Conservation (phyloP, 2,797 vertebrate genomes). For the Galaxias olidus region DNA sequence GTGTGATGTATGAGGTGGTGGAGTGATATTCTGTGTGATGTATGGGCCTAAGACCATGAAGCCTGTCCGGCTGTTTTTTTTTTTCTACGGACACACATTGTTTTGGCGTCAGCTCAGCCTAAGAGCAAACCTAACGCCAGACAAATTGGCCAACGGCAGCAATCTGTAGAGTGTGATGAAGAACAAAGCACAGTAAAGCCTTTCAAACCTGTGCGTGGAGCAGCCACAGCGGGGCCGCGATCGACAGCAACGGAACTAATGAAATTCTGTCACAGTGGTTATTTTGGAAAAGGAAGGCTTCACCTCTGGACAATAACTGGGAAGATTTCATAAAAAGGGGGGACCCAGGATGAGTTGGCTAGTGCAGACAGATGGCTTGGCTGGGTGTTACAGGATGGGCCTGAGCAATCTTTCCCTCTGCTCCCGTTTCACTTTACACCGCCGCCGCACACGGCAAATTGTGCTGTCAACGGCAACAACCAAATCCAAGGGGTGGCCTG, state of each 20-base stretch:
- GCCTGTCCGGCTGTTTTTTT: no score
- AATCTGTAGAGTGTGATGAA: no score
- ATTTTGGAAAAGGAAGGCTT: slow-evolving; percentile 27
- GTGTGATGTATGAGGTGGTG: no score
- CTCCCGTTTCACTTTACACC: slow-evolving; percentile 20
- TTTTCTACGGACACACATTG: no score
- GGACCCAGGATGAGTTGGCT: slow-evolving; percentile 13
- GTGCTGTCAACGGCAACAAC: slow-evolving; percentile 27
- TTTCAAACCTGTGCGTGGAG: not conserved
- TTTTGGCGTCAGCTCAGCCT: no score
- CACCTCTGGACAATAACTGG: slow-evolving; percentile 31
- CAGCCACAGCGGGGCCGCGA: slow-evolving; percentile 4
- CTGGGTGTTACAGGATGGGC: slow-evolving; percentile 24
- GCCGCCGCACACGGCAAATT: slow-evolving; percentile 37
- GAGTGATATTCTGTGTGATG: no score
- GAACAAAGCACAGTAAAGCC: not conserved
- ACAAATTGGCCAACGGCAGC: no score
- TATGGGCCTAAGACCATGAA: no score
- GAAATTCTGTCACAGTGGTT: slow-evolving; percentile 27
- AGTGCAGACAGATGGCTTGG: slow-evolving; percentile 18
- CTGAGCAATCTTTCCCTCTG: slow-evolving; percentile 23
- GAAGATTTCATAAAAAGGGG: slow-evolving; percentile 26
- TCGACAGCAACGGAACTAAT: slow-evolving; percentile 17
- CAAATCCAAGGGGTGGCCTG: no score
- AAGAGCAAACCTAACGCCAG: no score